Evolutionary conservation across 2,888 invertebrate genomes (phyloP).

Genomic region (Biston betularia): DNA sequence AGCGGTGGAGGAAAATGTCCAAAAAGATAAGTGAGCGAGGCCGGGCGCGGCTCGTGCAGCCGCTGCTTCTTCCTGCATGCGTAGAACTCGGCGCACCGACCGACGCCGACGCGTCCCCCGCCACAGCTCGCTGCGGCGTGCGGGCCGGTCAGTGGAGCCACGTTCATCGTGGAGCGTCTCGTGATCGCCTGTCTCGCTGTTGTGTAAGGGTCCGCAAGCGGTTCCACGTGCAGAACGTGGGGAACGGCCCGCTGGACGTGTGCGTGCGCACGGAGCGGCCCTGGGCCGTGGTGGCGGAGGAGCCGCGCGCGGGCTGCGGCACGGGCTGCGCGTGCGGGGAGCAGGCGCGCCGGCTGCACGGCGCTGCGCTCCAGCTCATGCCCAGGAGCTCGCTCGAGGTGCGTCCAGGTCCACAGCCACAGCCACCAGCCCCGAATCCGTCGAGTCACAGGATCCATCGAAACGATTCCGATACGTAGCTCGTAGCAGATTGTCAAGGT

Average conservation of each 20-base stretch:
- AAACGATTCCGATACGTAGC: no score
- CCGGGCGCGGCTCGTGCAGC: no score
- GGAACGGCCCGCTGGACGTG: slow-evolving; percentile 54
- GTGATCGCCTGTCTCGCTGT: not conserved
- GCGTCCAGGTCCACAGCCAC: no score
- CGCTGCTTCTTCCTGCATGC: no score
- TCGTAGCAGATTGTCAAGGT: no score
- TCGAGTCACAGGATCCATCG: no score
- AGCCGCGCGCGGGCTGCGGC: slow-evolving; percentile 30
- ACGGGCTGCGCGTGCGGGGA: slow-evolving; percentile 24
- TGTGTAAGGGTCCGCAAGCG: slow-evolving; percentile 63
- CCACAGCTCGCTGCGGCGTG: not conserved
- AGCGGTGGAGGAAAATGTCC: no score
- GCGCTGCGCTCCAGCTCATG: slow-evolving; percentile 8
- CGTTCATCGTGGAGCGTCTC: no score
- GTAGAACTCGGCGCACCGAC: no score
- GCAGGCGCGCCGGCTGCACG: not conserved
- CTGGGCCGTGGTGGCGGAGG: slow-evolving; percentile 55
- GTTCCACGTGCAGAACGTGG: slow-evolving; percentile 60
- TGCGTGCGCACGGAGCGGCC: slow-evolving; percentile 48
- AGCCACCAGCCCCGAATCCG: not conserved
- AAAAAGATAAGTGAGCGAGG: no score
- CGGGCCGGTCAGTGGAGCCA: no score
- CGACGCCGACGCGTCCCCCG: no score
- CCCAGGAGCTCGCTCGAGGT: slow-evolving; percentile 26